Evolutionary conservation across 2,113 vertebrate genomes (phyloP), one percentile per base, ranked within the genome.

Genomic region (Nannospalax galili): DNA sequence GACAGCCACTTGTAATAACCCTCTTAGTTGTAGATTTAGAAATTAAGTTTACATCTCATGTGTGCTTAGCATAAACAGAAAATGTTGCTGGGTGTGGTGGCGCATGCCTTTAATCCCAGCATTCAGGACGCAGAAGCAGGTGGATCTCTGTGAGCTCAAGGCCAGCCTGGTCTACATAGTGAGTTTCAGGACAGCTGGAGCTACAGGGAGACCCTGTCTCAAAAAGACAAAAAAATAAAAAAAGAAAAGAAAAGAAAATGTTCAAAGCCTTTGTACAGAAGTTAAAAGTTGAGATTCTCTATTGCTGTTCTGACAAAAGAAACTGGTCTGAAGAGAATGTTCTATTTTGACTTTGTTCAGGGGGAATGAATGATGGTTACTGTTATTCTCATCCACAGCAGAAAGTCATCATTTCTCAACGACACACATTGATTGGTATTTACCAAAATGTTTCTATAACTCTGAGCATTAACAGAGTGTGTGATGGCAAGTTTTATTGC

Each of bases 11-110:
- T 90, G 37, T 79, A 87, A 91, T 79, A 89, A 24, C 32, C 15
- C 85, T 30, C 85, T 30, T 48, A 75, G 48, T 14, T 82, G 26
- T 11, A 87, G 78, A 94, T 81, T 9, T 52, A 78, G 60, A 95
- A 93, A 94, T 94, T 72, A 94, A 84, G 82, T 64, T 93, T 93
- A 88, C 77, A 86, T 84, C 67, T 92, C 75, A 69, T 67, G 42
- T 32, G 10, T 42, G 9, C 37, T 75, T 35, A 69, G n/a, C n/a
- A 73, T 52, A 84, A 88, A 65, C 80, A 90, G 79, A n/a, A n/a
- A n/a, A n/a, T n/a, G n/a, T n/a, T n/a, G n/a, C n/a, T n/a, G n/a
- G n/a, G n/a, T n/a, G n/a, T n/a, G n/a, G n/a, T n/a, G n/a, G n/a
- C n/a, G n/a, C n/a, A n/a, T n/a, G n/a, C n/a, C n/a, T n/a, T n/a